Percentiles rank a stretch among this genome's conserved stretches.
Evolutionary conservation across 2,888 invertebrate genomes (phyloP).

Genomic region (Cyclophora punctaria): DNA sequence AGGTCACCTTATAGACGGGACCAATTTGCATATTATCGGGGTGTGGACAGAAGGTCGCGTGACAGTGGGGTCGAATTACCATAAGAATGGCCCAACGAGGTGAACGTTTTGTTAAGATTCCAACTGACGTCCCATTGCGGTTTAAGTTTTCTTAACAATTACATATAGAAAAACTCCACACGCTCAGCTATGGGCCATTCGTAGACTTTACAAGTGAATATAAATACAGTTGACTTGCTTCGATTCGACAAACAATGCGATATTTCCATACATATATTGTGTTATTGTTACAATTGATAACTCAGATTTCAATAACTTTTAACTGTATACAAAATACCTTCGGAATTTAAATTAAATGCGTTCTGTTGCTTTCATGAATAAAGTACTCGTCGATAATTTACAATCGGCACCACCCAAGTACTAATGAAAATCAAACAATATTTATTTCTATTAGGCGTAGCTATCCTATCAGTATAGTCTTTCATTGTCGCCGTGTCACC

Average conservation of each 20-base stretch:
- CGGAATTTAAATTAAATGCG: too few species aligned
- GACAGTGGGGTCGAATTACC: slow-evolving; percentile 61
- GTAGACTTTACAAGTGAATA: too few species aligned
- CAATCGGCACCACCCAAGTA: slow-evolving; percentile 2
- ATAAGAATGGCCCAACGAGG: slow-evolving; percentile 66
- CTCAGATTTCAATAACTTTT: too few species aligned
- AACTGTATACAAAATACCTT: too few species aligned
- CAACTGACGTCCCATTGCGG: slow-evolving; percentile 46
- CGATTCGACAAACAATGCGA: too few species aligned
- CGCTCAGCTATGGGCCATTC: neutral
- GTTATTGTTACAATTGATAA: too few species aligned
- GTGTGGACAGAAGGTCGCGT: slow-evolving; percentile 69
- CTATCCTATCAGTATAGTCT: slow-evolving; percentile 39
- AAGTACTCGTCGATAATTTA: neutral
- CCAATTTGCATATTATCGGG: slow-evolving; percentile 70
- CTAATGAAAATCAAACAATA: slow-evolving; percentile 18
- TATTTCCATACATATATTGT: too few species aligned
- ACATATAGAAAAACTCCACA: slow-evolving; percentile 26
- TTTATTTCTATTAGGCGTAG: slow-evolving; percentile 39
- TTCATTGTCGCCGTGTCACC: slow-evolving; percentile 60
- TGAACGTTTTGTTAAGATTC: slow-evolving; percentile 61
- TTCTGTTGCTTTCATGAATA: too few species aligned
- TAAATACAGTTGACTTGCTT: too few species aligned
- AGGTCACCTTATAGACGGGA: slow-evolving; percentile 61
- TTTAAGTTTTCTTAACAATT: slow-evolving; percentile 48